Percentiles rank a stretch among this genome's conserved stretches.
Conservation (phyloP, 30 jellyfish, hydroid and myxozoan genomes). For the Aurelia sp. region DNA sequence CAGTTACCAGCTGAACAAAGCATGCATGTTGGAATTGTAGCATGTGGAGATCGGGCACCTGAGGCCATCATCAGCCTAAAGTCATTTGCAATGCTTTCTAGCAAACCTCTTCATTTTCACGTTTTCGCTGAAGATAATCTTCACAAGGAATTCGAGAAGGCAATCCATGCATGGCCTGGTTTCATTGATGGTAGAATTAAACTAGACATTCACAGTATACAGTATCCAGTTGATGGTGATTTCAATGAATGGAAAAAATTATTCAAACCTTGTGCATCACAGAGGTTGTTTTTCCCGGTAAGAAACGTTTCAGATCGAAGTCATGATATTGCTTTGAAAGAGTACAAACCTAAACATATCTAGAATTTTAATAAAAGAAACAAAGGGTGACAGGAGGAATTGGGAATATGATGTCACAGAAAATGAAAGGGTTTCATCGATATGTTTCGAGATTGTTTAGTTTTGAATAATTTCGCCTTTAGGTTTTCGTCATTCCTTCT, state of each 20-base stretch:
- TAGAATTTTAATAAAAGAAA: too few relatives aligned
- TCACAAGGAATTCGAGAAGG: conserved; percentile 43
- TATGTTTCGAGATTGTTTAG: too few relatives aligned
- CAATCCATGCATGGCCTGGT: conserved; percentile 78
- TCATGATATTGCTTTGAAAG: too few relatives aligned
- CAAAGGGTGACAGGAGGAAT: too few relatives aligned
- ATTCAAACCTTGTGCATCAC: conserved; percentile 94
- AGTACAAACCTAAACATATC: too few relatives aligned
- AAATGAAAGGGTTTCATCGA: too few relatives aligned
- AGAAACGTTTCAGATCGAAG: too few relatives aligned
- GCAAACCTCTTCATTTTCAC: conserved; percentile 65
- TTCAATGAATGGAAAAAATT: conserved; percentile 62
- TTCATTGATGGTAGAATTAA: conserved; percentile 54
- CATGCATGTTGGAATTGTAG: conserved; percentile 85
- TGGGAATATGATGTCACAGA: too few relatives aligned
- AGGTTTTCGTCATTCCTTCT: too few relatives aligned
- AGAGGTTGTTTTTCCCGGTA: conserved; percentile 83
- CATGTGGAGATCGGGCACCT: conserved; percentile 85
- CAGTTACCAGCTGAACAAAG: not conserved
- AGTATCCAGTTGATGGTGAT: conserved; percentile 69
- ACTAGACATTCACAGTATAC: conserved; percentile 43
- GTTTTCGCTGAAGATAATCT: conserved; percentile 77
- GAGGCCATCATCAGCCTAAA: conserved; percentile 77
- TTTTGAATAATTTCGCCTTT: too few relatives aligned
- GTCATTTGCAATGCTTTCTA: conserved; percentile 71